Conservation (phyloP, 2,888 invertebrate genomes). For the Drosophila cracens region DNA sequence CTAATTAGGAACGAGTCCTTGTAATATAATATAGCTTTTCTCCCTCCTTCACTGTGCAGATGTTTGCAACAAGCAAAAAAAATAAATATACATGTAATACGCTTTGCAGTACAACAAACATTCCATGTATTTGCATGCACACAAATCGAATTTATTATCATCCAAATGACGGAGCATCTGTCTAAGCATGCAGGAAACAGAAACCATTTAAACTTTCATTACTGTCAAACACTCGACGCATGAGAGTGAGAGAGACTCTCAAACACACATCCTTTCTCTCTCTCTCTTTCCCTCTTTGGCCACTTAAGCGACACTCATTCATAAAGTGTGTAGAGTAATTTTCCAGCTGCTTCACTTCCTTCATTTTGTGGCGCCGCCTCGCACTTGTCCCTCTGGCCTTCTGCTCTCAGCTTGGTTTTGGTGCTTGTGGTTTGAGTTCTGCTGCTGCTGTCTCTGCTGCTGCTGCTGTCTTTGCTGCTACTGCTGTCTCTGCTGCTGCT, state of each 20-base stretch:
- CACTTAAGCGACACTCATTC: constrained; percentile 72
- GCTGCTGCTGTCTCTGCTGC: constrained; percentile 12
- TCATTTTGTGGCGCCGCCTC: constrained; percentile 26
- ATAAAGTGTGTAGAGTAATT: constrained; percentile 73
- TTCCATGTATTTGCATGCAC: constrained; percentile 31
- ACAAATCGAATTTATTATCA: constrained; percentile 58
- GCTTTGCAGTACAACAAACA: constrained; percentile 48
- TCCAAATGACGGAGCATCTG: constrained; percentile 47
- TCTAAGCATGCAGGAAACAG: constrained; percentile 46
- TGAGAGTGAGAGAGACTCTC: too few relatives aligned
- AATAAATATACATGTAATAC: constrained; percentile 29
- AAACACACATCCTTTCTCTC: not conserved
- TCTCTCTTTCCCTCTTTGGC: constrained; percentile 34
- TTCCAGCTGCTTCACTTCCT: constrained; percentile 74
- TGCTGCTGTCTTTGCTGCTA: constrained; percentile 9
- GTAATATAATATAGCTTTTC: too few relatives aligned
- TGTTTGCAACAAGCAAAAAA: not conserved
- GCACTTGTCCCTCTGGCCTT: not conserved
- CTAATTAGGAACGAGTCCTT: not conserved
- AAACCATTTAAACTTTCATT: constrained; percentile 79
- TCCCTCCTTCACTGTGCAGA: too few relatives aligned
- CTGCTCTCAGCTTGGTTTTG: constrained; percentile 3
- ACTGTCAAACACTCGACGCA: constrained; percentile 48
- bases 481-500: not conserved
- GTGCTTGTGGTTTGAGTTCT: not conserved